Percentiles rank a stretch among this genome's conserved stretches.
Conservation (phyloP, 2,888 invertebrate genomes). For the Colostygia pectinataria region DNA sequence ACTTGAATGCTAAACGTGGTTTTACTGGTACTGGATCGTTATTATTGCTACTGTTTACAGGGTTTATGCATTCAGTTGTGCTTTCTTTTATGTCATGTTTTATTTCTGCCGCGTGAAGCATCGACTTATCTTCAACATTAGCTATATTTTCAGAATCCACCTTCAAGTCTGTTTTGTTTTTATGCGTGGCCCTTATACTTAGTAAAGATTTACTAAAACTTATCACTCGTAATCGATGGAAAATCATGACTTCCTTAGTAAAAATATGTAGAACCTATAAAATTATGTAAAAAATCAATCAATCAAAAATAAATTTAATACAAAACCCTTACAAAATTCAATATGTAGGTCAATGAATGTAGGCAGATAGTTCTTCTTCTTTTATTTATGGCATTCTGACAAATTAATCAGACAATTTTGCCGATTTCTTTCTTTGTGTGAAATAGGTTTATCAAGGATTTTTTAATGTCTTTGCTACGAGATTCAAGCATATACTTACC, state of each 20-base stretch:
- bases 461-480: too few species aligned
- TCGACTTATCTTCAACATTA: neutral
- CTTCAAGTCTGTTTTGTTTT: neutral
- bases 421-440: too few species aligned
- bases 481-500: too few species aligned
- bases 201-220: slow-evolving; percentile 33
- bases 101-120: neutral
- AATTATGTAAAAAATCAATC: slow-evolving; percentile 3
- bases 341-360: too few species aligned
- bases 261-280: slow-evolving; percentile 1
- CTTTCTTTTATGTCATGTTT: neutral
- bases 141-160: neutral
- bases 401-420: too few species aligned
- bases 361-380: too few species aligned
- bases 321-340: too few species aligned
- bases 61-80: neutral
- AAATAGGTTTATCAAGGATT: too few species aligned
- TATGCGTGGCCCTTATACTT: slow-evolving; percentile 11
- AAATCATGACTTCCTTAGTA: slow-evolving; percentile 32
- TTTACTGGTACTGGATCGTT: neutral
- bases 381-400: too few species aligned
- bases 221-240: slow-evolving; percentile 44
- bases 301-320: too few species aligned
- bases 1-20: slow-evolving; percentile 1
- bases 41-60: neutral